These are phyloP conservation scores for Thunnus maccoyii DNA, from an alignment of 2,113 vertebrate species.

Conservation along the genomic window DNA sequence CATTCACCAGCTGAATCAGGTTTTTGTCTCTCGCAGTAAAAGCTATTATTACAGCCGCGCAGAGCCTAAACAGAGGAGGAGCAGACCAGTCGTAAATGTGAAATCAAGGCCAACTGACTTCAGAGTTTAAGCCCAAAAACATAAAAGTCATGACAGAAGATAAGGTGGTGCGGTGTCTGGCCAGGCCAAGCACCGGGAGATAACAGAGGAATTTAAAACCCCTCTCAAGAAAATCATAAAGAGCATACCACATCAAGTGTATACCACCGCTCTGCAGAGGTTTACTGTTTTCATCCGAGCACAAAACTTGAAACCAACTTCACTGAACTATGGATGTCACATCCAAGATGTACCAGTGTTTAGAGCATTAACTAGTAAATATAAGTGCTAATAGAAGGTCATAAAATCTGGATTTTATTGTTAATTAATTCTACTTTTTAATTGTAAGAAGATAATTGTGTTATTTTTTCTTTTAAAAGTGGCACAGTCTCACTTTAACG, in stretches of 20 bases:
- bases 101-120: conserved; percentile 30
- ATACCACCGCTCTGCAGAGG: not conserved
- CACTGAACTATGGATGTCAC: not conserved
- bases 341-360: not conserved
- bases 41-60: conserved; percentile 46
- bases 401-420: too few relatives aligned
- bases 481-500: too few relatives aligned
- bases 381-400: too few relatives aligned
- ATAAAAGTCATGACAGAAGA: conserved; percentile 53
- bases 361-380: too few relatives aligned
- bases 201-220: conserved; percentile 66
- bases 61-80: conserved; percentile 23
- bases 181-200: conserved; percentile 50
- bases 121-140: conserved; percentile 39
- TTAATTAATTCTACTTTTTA: too few relatives aligned
- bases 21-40: conserved; percentile 59
- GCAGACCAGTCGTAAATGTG: not conserved
- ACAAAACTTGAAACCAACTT: not conserved
- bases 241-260: conserved; percentile 10
- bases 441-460: too few relatives aligned
- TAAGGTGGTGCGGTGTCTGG: conserved; percentile 49
- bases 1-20: conserved; percentile 48
- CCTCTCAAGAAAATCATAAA: conserved; percentile 34
- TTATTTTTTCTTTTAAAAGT: too few relatives aligned
- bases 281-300: conserved; percentile 5